phyloP scores from a whole-genome alignment of 2,113 vertebrate genomes.

The Saguinus midas region DNA sequence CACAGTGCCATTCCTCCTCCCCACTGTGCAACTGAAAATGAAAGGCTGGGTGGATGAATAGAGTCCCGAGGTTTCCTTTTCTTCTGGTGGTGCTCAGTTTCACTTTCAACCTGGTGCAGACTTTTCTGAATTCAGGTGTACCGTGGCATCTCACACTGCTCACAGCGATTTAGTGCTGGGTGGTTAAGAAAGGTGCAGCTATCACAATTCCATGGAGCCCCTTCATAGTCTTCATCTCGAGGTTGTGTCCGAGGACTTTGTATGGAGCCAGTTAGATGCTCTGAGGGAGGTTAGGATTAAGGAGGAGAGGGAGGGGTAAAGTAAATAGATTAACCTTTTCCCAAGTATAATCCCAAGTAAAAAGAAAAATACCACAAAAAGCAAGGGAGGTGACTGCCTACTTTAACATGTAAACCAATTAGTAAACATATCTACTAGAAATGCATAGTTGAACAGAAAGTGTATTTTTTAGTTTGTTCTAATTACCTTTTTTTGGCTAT shows the following conservation, averaged over 20 bases:
- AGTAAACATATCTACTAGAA: background rate
- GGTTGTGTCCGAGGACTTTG: slow-evolving; percentile 83
- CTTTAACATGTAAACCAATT: background rate
- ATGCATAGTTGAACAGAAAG: background rate
- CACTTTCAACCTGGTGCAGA: slow-evolving; percentile 67
- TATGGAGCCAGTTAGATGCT: slow-evolving; percentile 77
- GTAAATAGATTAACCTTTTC: background rate
- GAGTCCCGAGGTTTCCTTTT: slow-evolving; percentile 77
- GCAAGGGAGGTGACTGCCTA: background rate
- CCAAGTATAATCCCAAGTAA: background rate
- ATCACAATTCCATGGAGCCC: slow-evolving; percentile 98
- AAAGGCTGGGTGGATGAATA: slow-evolving; percentile 79
- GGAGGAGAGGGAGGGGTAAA: background rate
- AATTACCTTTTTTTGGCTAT: background rate
- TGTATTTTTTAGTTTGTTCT: background rate
- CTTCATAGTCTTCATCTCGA: slow-evolving; percentile 98
- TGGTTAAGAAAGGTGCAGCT: slow-evolving; percentile 99
- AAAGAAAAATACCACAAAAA: slow-evolving; percentile 17
- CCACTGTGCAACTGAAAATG: slow-evolving; percentile 70
- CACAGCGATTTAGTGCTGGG: slow-evolving; percentile 98
- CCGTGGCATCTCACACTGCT: slow-evolving; percentile 99
- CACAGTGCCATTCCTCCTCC: slow-evolving; percentile 58
- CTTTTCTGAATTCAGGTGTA: slow-evolving; percentile 90
- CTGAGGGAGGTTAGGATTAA: slow-evolving; percentile 48
- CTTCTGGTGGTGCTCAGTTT: slow-evolving; percentile 73